phyloP scores from a whole-genome alignment of 2,888 invertebrate genomes.

The Brachycybe producta region DNA sequence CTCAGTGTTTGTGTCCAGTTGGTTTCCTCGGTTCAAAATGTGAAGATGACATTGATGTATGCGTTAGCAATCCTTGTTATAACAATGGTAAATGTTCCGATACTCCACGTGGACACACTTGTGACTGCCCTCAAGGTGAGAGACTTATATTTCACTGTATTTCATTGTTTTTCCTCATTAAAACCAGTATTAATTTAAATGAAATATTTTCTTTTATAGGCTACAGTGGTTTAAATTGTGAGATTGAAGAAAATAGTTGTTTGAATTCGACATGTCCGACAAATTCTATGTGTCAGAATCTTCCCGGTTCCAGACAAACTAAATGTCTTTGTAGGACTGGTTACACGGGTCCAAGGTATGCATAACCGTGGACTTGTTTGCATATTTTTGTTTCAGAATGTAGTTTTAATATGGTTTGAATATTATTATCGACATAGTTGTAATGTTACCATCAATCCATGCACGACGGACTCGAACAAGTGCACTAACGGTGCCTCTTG shows the following conservation, averaged over 20 bases:
- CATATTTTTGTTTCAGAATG: neutral
- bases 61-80: conserved; percentile 83
- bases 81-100: conserved; percentile 87
- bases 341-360: conserved; percentile 57
- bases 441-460: conserved; percentile 58
- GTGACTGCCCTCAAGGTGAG: conserved; percentile 60
- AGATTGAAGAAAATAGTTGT: conserved; percentile 83
- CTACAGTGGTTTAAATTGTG: conserved; percentile 85
- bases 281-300: conserved; percentile 93
- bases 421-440: conserved; percentile 15
- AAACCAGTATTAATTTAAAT: neutral
- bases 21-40: conserved; percentile 87
- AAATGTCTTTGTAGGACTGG: conserved; percentile 89
- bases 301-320: conserved; percentile 67
- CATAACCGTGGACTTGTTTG: neutral
- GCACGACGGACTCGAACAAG: conserved; percentile 75
- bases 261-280: conserved; percentile 82
- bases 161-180: neutral
- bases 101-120: conserved; percentile 79
- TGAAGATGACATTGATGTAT: conserved; percentile 90
- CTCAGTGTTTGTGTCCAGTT: conserved; percentile 86
- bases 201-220: conserved; percentile 32
- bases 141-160: no score
- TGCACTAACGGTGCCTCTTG: conserved; percentile 84
- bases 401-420: neutral